A percentile compares a stretch with the other conserved stretches of the same genome.
These are phyloP conservation scores for Pogonognathellus flavescens DNA, from an alignment of 1,140 invertebrate species.

Conservation along the genomic window DNA sequence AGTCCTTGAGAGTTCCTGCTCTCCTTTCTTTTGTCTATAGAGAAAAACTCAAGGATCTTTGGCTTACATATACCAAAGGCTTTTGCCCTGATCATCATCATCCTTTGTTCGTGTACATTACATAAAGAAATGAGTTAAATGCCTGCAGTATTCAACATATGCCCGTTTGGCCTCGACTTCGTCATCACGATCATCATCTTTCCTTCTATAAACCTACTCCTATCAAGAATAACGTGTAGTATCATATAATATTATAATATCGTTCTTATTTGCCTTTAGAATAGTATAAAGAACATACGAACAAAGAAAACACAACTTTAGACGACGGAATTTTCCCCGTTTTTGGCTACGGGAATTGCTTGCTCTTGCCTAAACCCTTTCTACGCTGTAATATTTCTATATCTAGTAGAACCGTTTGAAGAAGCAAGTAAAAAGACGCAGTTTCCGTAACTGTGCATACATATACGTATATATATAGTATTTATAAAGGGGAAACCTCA, in stretches of 20 bases:
- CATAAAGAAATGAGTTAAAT: too few relatives aligned
- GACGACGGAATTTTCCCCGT: background rate
- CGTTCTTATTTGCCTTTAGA: too few relatives aligned
- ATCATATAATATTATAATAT: too few relatives aligned
- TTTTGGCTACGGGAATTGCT: too few relatives aligned
- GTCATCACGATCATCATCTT: background rate
- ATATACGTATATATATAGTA: too few relatives aligned
- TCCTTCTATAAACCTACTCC: background rate
- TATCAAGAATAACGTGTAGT: background rate
- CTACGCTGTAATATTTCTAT: too few relatives aligned
- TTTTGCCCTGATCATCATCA: background rate
- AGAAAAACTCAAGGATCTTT: conserved; percentile 13
- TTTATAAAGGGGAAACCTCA: too few relatives aligned
- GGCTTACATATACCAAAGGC: background rate
- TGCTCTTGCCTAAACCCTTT: too few relatives aligned
- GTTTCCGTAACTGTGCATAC: too few relatives aligned
- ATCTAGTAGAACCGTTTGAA: background rate
- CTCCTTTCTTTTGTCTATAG: conserved; percentile 22
- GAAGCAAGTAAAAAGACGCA: background rate
- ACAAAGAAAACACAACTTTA: background rate
- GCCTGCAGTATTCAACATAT: background rate
- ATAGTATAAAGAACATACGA: background rate
- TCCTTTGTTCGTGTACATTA: too few relatives aligned
- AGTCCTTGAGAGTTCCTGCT: conserved; percentile 25
- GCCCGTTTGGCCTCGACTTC: background rate